A percentile compares a stretch with the other conserved stretches of the same genome.
These are phyloP conservation scores for Vulpes ferrilata DNA, from an alignment of 2,113 vertebrate genomes.

Conservation along the genomic window DNA sequence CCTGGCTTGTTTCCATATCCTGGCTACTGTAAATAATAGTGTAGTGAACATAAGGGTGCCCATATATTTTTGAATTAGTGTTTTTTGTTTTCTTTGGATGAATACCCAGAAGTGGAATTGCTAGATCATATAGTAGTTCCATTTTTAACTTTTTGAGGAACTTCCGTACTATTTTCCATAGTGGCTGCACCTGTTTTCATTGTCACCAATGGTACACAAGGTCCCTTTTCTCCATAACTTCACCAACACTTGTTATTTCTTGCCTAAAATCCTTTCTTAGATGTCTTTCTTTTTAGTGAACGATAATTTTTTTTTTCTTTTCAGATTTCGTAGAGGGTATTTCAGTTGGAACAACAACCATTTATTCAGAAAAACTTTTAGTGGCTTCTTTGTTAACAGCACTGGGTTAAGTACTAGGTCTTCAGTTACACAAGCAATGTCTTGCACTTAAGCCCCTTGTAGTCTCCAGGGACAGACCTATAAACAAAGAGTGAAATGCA, in stretches of 20 bases:
- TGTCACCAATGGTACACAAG: not conserved
- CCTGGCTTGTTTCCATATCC: not conserved
- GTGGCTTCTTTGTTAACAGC: not conserved
- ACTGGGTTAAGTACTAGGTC: not conserved
- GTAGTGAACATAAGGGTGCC: not conserved
- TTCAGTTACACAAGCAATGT: not conserved
- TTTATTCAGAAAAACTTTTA: not conserved
- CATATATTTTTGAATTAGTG: not conserved
- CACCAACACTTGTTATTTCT: not conserved
- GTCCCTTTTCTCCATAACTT: not conserved
- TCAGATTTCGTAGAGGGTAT: not conserved
- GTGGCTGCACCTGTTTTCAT: not conserved
- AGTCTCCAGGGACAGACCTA: not conserved
- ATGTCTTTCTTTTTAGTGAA: not conserved
- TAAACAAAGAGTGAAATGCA: slow-evolving; percentile 9
- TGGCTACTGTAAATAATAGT: not conserved
- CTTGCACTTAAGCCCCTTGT: not conserved
- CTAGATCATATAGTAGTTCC: not conserved
- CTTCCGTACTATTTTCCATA: not conserved
- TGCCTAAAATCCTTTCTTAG: not conserved
- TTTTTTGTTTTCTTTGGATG: not conserved
- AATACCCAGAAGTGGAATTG: not conserved
- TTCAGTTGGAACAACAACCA: not conserved
- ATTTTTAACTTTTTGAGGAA: not conserved
- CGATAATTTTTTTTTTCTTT: not conserved